phyloP scores from a whole-genome alignment of 2,113 vertebrate species.

The Pituophis catenifer region DNA sequence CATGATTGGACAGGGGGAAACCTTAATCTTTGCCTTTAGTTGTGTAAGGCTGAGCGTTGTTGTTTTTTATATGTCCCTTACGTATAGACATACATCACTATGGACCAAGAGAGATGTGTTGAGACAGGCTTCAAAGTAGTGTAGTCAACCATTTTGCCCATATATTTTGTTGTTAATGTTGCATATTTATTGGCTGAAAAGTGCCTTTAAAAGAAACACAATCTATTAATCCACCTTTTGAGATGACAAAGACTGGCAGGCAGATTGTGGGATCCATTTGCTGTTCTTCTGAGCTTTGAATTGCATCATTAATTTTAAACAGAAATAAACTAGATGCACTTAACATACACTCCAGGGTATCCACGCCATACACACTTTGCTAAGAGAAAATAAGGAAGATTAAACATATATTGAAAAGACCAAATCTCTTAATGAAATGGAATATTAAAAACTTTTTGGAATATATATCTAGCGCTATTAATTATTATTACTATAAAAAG shows the following conservation, averaged over 20 bases:
- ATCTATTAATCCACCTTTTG: not conserved
- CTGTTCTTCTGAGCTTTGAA: not conserved
- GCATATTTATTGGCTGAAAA: not conserved
- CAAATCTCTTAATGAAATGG: not conserved
- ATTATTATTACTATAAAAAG: not conserved
- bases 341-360: not conserved
- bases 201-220: not conserved
- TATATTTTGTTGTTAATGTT: not conserved
- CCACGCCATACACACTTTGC: not conserved
- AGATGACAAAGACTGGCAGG: not conserved
- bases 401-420: not conserved
- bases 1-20: not conserved
- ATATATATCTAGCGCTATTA: not conserved
- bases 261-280: not conserved
- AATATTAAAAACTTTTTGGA: not conserved
- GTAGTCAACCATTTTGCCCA: not conserved
- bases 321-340: conserved; percentile 9
- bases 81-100: not conserved
- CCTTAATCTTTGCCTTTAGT: not conserved
- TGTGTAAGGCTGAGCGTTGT: not conserved
- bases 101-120: not conserved
- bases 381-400: not conserved
- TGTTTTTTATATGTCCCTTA: not conserved
- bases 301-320: conserved; percentile 19
- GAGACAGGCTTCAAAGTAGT: not conserved